Base-by-base conservation (phyloP, 2,888 invertebrate species). In the Shargacucullia verbasci region DNA sequence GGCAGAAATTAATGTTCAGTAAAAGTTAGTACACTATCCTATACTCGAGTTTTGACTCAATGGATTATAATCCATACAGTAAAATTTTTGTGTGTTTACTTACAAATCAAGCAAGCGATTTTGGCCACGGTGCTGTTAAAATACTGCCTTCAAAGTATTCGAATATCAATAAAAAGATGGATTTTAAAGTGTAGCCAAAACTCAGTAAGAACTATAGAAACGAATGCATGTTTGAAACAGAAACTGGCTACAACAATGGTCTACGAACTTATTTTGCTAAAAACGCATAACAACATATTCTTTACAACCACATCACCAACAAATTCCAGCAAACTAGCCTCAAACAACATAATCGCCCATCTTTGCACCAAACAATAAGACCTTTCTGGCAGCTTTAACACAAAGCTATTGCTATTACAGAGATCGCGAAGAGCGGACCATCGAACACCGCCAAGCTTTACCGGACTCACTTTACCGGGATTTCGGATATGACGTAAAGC, bases 401-500 rank as follows among this genome's bases (percentile, higher is more conserved):
- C 91, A 94, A 93, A 93, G 93, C 93, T 92, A 93, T 94, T 89
- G 92, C 94, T 91, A 92, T 94, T 92, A 93, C 91, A 82, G 88
- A 90, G 91, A 92, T 91, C 90, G 91, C 91, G 86, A 82, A 76
- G 78, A 81, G 79, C 79, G 87, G 88, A 83, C 90, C 94, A 93
- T 94, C 93, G 94, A 92, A 92, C 91, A 85, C 83, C 85, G 85
- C 83, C 82, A 82, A 87, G 89, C 87, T 90, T 91, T 89, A 86
- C 90, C 80, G 89, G 87, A 90, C 91, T 92, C 92, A 91, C 92
- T 93, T 90, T 90, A 91, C 92, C 87, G 90, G 92, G 93, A 93
- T 94, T 92, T 93, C 89, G 89, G 92, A 92, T 93, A 93, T 94
- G 93, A 93, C 92, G 92, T 92, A 92, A 91, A 92, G 89, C 91